phyloP scores from a whole-genome alignment of 35 echinoderm and acorn worm genomes.

The Ptychodera flava region DNA sequence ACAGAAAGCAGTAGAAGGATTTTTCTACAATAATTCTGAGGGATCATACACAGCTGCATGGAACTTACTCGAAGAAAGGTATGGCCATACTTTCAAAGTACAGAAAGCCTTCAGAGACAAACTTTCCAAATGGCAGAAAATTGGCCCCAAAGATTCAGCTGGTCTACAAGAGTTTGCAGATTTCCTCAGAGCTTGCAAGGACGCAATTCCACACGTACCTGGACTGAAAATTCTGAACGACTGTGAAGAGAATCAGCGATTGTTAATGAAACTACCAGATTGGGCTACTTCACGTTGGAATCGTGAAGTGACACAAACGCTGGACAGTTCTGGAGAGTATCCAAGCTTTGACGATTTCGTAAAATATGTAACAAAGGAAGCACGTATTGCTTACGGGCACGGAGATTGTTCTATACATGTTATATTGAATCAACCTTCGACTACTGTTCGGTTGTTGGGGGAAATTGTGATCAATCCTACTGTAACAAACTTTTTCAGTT shows the following conservation, averaged over 20 bases:
- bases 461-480: no score
- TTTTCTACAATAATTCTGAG: constrained; percentile 21
- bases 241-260: constrained; percentile 20
- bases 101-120: constrained; percentile 28
- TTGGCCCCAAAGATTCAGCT: constrained; percentile 3
- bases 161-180: constrained; percentile 38
- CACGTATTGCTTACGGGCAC: constrained; percentile 33
- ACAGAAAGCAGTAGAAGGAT: constrained; percentile 9
- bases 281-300: constrained; percentile 14
- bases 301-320: constrained; percentile 5
- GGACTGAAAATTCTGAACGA: constrained; percentile 18
- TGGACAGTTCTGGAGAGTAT: constrained; percentile 3
- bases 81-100: constrained; percentile 20
- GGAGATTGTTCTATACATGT: no score
- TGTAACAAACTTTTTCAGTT: no score
- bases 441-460: no score
- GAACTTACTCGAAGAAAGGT: constrained; percentile 27
- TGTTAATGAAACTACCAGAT: background rate
- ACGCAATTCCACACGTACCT: constrained; percentile 11
- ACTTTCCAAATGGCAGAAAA: background rate
- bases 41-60: constrained; percentile 36
- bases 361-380: constrained; percentile 38
- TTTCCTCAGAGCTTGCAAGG: background rate
- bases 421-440: no score
- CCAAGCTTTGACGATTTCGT: constrained; percentile 21